These are phyloP conservation scores for Phortica variegata DNA, from an alignment of 1,140 invertebrate genomes.

Conservation along the genomic window DNA sequence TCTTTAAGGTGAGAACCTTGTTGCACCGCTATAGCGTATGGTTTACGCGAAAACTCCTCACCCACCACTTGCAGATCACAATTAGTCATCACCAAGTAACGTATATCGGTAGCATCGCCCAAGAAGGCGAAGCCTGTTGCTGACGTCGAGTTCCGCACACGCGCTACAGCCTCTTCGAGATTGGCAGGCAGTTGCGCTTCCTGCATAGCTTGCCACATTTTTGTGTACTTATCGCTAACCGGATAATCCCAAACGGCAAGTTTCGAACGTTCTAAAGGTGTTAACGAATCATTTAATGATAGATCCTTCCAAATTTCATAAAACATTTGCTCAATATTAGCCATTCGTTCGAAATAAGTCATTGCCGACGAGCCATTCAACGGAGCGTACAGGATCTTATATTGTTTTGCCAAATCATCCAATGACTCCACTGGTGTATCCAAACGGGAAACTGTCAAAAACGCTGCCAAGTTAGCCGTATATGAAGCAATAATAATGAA, in stretches of 20 bases:
- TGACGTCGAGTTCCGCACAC: constrained; percentile 73
- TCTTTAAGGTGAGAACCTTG: constrained; percentile 91
- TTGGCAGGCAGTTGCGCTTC: constrained; percentile 78
- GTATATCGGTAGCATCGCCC: constrained; percentile 90
- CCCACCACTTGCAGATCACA: constrained; percentile 90
- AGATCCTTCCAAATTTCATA: constrained; percentile 99
- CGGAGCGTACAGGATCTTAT: constrained; percentile 93
- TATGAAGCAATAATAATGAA: constrained; percentile 99
- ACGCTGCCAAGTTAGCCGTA: constrained; percentile 94
- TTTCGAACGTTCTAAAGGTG: constrained; percentile 85
- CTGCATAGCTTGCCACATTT: constrained; percentile 97
- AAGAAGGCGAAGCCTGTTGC: constrained; percentile 88
- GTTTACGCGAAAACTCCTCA: constrained; percentile 95
- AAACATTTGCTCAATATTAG: constrained; percentile 90
- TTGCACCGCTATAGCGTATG: constrained; percentile 94
- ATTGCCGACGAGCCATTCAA: constrained; percentile 75
- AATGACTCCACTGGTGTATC: constrained; percentile 90
- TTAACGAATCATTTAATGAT: constrained; percentile 90
- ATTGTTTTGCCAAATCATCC: constrained; percentile 91
- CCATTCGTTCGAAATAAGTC: constrained; percentile 95
- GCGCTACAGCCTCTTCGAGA: constrained; percentile 74
- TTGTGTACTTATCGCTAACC: constrained; percentile 96
- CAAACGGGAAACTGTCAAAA: constrained; percentile 87
- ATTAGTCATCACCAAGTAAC: constrained; percentile 80
- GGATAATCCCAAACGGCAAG: constrained; percentile 99